Evolutionary conservation across 2,113 vertebrate species (phyloP), one percentile per base, ranked within the genome.

Genomic region (Myiozetetes cayanensis): DNA sequence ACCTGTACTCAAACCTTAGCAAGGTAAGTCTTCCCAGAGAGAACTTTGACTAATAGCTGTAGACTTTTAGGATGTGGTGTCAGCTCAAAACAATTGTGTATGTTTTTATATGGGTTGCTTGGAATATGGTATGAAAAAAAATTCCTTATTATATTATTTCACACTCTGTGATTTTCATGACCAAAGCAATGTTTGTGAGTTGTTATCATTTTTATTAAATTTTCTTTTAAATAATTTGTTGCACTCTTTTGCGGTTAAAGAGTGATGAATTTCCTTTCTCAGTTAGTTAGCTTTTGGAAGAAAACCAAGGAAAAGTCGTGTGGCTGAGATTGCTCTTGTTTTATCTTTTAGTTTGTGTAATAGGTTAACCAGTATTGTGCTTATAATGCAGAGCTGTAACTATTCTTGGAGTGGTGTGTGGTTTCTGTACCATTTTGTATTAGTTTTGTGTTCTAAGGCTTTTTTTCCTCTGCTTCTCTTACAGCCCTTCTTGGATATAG

Each of bases 1-100:
- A 99, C 71, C 98, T 99, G 25, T 99, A 99, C 96, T 99, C 99
- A 67, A 99, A 99, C 97, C 98, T 99, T 91, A 99, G 99, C 98
- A 99, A 99, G 98, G 99, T 99, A 93, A 97, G 97, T 91, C 46
- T 96, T 82, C 81, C 46, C 52, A 56, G 85, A 71, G 50, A 62
- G 52, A 72, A 41, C 47, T 90, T 78, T 59, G 59, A 75, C 13
- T 74, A 68, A 41, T 7, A 70, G 27, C 72, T 81, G 37, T 55
- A 46, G 46, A 19, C 4, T 2, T 68, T 67, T 53, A 62, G 39
- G 21, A 23, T 65, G 43, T 46, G 68, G 5, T 56, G 41, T 66
- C n/a, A 72, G 43, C 50, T 82, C 31, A 37, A 37, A 76, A 44
- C 13, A 43, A 33, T 71, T 50, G 12, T 19, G 73, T 92, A 8